phyloP scores from a whole-genome alignment of 2,113 vertebrate species.

The Cheirogaleus medius region DNA sequence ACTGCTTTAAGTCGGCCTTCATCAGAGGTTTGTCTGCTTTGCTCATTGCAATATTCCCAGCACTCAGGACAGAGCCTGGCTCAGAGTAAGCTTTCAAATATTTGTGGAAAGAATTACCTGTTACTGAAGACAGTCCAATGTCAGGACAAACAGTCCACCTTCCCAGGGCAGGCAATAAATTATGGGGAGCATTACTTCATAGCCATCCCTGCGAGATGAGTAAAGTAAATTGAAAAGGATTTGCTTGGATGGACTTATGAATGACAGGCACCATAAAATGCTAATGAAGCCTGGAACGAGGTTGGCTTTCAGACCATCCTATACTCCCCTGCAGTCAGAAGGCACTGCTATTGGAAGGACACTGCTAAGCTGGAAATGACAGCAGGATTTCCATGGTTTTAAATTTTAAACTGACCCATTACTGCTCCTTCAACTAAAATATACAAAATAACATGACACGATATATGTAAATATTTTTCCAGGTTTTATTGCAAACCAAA shows the following conservation, averaged over 20 bases:
- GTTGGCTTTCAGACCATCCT: background rate
- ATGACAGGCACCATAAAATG: background rate
- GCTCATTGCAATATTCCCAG: background rate
- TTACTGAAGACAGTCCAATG: background rate
- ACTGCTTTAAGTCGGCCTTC: background rate
- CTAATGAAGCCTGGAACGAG: background rate
- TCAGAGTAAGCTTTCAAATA: background rate
- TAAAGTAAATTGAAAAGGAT: background rate
- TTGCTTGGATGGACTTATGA: background rate
- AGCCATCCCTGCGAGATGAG: background rate
- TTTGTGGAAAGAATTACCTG: slow-evolving; percentile 49
- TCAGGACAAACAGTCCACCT: background rate
- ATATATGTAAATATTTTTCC: slow-evolving; percentile 82
- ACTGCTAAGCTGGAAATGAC: background rate
- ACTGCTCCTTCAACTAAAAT: background rate
- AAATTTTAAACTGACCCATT: background rate
- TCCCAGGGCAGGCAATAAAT: background rate
- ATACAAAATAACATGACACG: slow-evolving; percentile 57
- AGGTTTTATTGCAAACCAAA: slow-evolving; percentile 97
- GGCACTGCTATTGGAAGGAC: background rate
- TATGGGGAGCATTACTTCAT: background rate
- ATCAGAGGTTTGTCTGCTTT: background rate
- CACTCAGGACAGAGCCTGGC: background rate
- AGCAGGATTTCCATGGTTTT: background rate
- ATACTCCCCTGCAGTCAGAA: background rate